Evolutionary conservation across 2,113 vertebrate genomes (phyloP).

Genomic region (Podilymbus podiceps): DNA sequence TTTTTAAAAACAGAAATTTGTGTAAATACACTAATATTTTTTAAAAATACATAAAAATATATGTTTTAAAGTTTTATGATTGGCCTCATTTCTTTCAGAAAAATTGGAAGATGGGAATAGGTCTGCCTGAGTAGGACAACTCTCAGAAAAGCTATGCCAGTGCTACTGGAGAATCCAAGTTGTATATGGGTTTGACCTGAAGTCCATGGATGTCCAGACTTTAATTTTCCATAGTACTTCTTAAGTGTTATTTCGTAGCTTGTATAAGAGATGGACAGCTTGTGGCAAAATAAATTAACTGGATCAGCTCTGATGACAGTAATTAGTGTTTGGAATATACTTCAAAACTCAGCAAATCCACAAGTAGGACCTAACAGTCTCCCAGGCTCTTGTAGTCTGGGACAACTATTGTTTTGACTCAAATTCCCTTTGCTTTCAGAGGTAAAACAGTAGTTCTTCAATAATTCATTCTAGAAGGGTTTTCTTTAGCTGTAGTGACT

Average conservation of each 20-base stretch:
- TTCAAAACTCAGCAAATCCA: not conserved
- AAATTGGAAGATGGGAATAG: not conserved
- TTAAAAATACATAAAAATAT: not conserved
- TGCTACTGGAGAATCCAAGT: not conserved
- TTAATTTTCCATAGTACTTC: not conserved
- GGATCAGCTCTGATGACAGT: not conserved
- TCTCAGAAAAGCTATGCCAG: not conserved
- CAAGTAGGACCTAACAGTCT: not conserved
- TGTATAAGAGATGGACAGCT: not conserved
- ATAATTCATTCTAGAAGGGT: not conserved
- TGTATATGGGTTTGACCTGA: not conserved
- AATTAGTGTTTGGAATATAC: not conserved
- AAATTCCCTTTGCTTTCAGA: not conserved
- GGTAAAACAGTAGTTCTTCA: not conserved
- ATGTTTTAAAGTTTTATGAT: not conserved
- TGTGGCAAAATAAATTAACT: not conserved
- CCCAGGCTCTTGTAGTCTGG: not conserved
- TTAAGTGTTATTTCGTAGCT: not conserved
- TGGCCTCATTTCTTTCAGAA: not conserved
- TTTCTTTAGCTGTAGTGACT: not conserved
- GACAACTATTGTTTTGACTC: not conserved
- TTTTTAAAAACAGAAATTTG: not conserved
- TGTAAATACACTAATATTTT: conserved; percentile 58
- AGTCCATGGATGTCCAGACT: not conserved
- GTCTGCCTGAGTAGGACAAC: not conserved